Evolutionary conservation across 1,140 invertebrate species (phyloP).

Genomic region (Cotesia vestalis): DNA sequence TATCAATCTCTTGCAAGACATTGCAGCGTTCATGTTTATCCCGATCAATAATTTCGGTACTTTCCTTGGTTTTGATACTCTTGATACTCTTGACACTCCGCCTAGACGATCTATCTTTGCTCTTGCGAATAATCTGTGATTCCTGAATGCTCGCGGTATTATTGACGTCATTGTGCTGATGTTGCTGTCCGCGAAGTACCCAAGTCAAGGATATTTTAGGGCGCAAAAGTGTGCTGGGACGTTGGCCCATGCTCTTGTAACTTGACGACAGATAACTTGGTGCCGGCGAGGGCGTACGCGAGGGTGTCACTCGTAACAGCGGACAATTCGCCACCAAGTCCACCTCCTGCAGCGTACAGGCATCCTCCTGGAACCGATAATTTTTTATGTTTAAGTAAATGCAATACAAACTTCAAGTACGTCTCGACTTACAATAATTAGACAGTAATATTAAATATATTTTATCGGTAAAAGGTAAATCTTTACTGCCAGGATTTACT

Average conservation of each 20-base stretch:
- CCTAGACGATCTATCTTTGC: constrained; percentile 46
- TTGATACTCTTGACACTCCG: constrained; percentile 47
- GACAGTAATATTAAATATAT: too few relatives aligned
- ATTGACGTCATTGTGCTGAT: constrained; percentile 44
- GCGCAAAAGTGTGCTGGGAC: constrained; percentile 66
- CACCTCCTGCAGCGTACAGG: constrained; percentile 53
- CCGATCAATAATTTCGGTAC: constrained; percentile 45
- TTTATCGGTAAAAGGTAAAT: too few relatives aligned
- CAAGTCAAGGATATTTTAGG: constrained; percentile 77
- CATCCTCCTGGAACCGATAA: constrained; percentile 47
- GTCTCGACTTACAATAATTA: not conserved
- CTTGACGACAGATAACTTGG: constrained; percentile 24
- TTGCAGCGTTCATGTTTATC: constrained; percentile 13
- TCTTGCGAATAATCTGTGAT: constrained; percentile 12
- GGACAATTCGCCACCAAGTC: constrained; percentile 57
- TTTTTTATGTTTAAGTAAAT: not conserved
- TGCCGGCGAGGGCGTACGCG: constrained; percentile 41
- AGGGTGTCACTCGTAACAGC: constrained; percentile 45
- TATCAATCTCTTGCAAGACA: constrained; percentile 40
- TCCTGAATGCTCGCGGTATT: constrained; percentile 8
- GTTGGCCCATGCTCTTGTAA: constrained; percentile 64
- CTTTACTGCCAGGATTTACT: too few relatives aligned
- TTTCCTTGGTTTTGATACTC: constrained; percentile 46
- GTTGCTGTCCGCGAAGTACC: constrained; percentile 72
- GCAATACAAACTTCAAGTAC: too few relatives aligned